Percentiles rank a stretch among this genome's conserved stretches.
Conservation (phyloP, 2,113 vertebrate genomes). For the Chiloscyllium plagiosum region DNA sequence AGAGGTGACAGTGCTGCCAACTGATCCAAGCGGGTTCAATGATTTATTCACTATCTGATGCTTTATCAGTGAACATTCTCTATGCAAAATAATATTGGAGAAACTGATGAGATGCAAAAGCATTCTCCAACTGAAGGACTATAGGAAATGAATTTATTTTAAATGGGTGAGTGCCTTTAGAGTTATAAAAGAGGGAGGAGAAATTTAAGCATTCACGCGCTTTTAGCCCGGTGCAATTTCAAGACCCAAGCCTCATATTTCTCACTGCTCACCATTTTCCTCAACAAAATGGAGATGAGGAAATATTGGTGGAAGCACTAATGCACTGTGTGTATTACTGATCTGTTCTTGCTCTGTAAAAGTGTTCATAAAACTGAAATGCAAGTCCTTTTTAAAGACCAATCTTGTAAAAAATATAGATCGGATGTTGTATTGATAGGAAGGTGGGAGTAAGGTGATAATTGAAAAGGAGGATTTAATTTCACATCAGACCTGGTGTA, state of each 20-base stretch:
- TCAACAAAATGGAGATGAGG: neutral
- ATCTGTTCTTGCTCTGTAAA: neutral
- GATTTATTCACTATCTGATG: neutral
- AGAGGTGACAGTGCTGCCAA: neutral
- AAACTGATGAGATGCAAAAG: neutral
- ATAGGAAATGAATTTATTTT: neutral
- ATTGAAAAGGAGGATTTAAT: conserved; percentile 15
- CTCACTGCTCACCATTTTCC: neutral
- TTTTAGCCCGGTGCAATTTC: neutral
- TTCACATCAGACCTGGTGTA: neutral
- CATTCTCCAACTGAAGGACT: neutral
- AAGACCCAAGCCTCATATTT: neutral
- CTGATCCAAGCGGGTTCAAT: neutral
- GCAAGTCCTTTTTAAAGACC: neutral
- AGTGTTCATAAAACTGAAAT: neutral
- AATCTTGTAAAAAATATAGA: neutral
- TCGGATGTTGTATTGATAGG: neutral
- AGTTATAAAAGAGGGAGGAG: neutral
- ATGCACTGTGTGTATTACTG: neutral
- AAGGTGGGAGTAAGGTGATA: neutral
- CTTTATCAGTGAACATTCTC: neutral
- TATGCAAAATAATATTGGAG: neutral
- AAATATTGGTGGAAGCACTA: neutral
- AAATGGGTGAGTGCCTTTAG: neutral
- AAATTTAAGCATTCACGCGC: neutral